Evolutionary conservation across 2,113 vertebrate genomes (phyloP), one percentile per base, ranked within the genome.

Genomic region (Callopanchax toddi): DNA sequence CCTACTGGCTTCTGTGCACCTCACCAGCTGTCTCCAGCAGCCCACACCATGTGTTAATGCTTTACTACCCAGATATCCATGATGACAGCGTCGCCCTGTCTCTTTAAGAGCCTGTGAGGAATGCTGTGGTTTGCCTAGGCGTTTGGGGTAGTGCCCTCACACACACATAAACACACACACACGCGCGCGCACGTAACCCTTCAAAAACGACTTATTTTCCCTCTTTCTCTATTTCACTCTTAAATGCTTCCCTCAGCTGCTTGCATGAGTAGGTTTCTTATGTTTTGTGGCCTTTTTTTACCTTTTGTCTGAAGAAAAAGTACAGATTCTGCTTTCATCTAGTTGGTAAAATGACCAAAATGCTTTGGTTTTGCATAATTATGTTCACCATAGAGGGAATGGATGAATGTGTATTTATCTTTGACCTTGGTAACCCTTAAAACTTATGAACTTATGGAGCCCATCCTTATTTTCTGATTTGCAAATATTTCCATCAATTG

Each of bases 51-150:
- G 32, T 90, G 89, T 87, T 89, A 90, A 91, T 86, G 59, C 85
- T 88, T 90, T 89, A 67, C 74, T 83, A 74, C 61, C 85, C 73
- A 83, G 73, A 83, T 71, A 86, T 50, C 74, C 81, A 76, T 56
- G 81, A 86, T 81, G 86, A 83, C 84, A 82, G 77, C 65, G 76
- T 74, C 52, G 70, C 74, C 75, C 84, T 91, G 90, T 86, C 88
- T 76, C 89, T 91, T 89, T 91, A 92, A 89, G 86, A 73, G 40
- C 80, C 20, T 36, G 48, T 12, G 70, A 89, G 86, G 91, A 92
- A 93, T 91, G 86, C 71, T 89, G 88, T 67, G 90, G 91, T 90
- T 88, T 86, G 76, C 85, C 84, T 67, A 76, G 87, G 89, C 84
- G 79, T 89, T 87, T 80, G 80, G 86, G 89, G 84, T 84, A 86